A percentile compares a stretch with the other conserved stretches of the same genome.
These are phyloP conservation scores for Sciurus vulgaris DNA, from an alignment of 2,797 vertebrate genomes.

Conservation along the genomic window DNA sequence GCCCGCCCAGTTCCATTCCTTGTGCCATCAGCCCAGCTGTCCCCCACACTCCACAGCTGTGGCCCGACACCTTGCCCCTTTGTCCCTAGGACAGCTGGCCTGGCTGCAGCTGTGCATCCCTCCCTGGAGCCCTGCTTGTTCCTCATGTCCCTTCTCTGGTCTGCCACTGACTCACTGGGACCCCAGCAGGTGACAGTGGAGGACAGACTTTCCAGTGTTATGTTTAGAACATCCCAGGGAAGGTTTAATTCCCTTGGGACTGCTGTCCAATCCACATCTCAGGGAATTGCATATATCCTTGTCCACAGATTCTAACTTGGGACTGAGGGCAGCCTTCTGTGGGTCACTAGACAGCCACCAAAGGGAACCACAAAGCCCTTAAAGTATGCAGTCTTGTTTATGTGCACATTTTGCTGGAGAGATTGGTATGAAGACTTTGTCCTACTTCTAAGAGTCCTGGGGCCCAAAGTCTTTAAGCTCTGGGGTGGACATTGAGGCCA, in stretches of 20 bases:
- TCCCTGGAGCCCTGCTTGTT: neutral
- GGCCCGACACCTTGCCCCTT: neutral
- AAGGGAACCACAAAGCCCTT: neutral
- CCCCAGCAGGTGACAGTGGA: neutral
- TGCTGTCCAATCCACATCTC: neutral
- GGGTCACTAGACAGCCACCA: neutral
- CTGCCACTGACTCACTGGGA: constrained; percentile 4
- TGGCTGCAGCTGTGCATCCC: constrained; percentile 64
- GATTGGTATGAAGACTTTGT: neutral
- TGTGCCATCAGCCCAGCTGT: constrained; percentile 63
- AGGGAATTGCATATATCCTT: neutral
- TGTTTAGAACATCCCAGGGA: neutral
- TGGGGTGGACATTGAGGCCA: neutral
- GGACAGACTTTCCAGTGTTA: neutral
- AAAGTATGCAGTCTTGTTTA: neutral
- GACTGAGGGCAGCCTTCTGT: neutral
- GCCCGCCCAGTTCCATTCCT: neutral
- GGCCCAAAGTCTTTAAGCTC: neutral
- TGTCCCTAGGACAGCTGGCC: constrained; percentile 67
- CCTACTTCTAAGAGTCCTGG: neutral
- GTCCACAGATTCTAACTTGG: neutral
- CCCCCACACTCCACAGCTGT: neutral
- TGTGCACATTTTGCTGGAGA: neutral
- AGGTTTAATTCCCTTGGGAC: neutral
- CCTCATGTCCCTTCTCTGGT: neutral